Conservation (phyloP, 2,113 vertebrate species). For the Accipiter cooperii region DNA sequence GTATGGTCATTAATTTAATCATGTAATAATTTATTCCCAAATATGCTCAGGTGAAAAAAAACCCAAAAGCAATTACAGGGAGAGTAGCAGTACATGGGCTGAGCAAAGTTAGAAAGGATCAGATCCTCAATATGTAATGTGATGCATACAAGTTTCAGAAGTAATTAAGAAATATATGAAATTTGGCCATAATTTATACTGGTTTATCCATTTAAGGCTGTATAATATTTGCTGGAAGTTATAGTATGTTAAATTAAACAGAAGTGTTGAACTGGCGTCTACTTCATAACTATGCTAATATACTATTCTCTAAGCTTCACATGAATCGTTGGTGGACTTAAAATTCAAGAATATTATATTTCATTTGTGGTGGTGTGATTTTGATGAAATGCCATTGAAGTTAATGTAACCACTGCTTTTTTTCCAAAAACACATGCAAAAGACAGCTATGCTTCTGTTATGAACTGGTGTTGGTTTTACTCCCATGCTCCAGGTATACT, state of each 20-base stretch:
- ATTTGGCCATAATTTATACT: background rate
- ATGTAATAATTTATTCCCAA: background rate
- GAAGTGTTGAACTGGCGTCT: background rate
- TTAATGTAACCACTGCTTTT: background rate
- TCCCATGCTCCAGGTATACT: background rate
- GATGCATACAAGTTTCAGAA: background rate
- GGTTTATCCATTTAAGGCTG: background rate
- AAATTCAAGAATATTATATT: background rate
- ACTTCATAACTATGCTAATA: constrained; percentile 35
- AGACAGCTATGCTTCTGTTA: background rate
- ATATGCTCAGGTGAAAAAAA: background rate
- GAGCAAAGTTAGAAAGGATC: background rate
- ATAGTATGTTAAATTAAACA: constrained; percentile 28
- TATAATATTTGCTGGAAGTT: background rate
- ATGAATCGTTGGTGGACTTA: background rate
- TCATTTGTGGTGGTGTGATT: background rate
- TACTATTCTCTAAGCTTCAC: background rate
- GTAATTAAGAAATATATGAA: background rate
- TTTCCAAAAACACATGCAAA: background rate
- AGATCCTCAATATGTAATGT: background rate
- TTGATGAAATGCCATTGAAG: background rate
- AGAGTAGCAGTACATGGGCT: too few species aligned
- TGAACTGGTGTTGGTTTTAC: background rate
- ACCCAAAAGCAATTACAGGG: too few species aligned
- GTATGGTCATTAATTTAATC: background rate